phyloP scores from a whole-genome alignment of 23 tunicate genomes.

The Clavelina lepadiformis region DNA sequence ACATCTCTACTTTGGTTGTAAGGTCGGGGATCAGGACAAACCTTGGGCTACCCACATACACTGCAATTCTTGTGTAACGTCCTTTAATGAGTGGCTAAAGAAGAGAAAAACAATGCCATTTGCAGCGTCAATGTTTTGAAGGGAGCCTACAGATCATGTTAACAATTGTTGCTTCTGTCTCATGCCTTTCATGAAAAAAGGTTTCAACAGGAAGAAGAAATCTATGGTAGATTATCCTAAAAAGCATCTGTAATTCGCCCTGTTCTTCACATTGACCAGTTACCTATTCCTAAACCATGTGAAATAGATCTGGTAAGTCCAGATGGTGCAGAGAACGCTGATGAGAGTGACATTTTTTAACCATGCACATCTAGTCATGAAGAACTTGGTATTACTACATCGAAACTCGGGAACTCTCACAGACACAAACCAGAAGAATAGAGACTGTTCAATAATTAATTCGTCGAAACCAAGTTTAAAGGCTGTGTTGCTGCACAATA shows the following conservation, averaged over 20 bases:
- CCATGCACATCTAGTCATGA: neutral
- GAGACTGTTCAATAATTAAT: neutral
- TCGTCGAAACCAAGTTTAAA: constrained; percentile 6
- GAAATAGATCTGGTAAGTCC: neutral
- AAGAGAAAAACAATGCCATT: constrained; percentile 1
- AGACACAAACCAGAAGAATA: neutral
- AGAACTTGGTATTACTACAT: neutral
- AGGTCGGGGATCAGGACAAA: no score
- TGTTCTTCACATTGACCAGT: neutral
- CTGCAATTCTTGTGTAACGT: no score
- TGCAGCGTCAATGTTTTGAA: neutral
- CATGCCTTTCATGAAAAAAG: constrained; percentile 1
- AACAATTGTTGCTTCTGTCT: constrained; percentile 3
- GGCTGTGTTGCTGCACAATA: constrained; percentile 4
- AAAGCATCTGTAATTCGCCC: neutral
- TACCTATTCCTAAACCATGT: constrained; percentile 1
- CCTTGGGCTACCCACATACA: no score
- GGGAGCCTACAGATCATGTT: neutral
- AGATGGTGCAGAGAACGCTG: neutral
- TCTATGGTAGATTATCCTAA: neutral
- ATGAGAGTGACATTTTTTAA: neutral
- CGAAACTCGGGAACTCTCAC: neutral
- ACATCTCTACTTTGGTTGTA: no score
- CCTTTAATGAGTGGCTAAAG: no score
- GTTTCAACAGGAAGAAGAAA: neutral